These are phyloP conservation scores for Datnioides undecimradiatus DNA, from an alignment of 2,113 vertebrate species.

Conservation along the genomic window DNA sequence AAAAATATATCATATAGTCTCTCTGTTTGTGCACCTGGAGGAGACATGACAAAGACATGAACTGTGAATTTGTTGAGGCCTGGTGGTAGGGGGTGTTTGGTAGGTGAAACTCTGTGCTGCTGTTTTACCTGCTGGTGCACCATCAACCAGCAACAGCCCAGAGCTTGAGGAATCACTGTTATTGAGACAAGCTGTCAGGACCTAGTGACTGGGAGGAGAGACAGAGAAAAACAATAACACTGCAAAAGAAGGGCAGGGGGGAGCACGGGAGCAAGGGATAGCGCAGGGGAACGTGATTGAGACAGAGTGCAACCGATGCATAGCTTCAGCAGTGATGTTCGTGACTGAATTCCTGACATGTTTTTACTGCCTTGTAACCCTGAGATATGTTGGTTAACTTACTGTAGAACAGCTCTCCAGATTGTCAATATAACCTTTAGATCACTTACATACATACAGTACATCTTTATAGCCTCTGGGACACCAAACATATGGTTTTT, in stretches of 20 bases:
- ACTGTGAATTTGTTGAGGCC: conserved; percentile 3
- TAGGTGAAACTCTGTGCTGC: conserved; percentile 28
- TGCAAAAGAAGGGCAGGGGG: conserved; percentile 47
- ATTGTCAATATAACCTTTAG: conserved; percentile 50
- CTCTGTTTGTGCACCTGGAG: neutral
- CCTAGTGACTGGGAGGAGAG: conserved; percentile 59
- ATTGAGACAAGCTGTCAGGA: conserved; percentile 79
- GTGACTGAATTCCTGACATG: conserved; percentile 60
- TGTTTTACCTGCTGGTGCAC: conserved; percentile 59
- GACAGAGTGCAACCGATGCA: conserved; percentile 55
- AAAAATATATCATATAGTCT: too few species aligned
- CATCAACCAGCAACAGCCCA: conserved; percentile 54
- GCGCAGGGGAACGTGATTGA: conserved; percentile 58
- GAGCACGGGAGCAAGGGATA: conserved; percentile 41
- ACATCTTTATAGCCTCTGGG: neutral
- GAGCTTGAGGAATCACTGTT: conserved; percentile 71
- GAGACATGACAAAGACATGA: conserved; percentile 15
- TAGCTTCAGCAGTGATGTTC: conserved; percentile 51
- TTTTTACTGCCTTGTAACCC: conserved; percentile 53
- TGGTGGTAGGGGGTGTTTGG: conserved; percentile 5
- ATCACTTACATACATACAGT: neutral
- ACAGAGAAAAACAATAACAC: conserved; percentile 69
- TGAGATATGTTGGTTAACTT: conserved; percentile 54
- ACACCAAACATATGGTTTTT: neutral
- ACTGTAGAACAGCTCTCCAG: conserved; percentile 18